These are phyloP conservation scores for Caiman crocodilus DNA, from an alignment of 2,797 vertebrate genomes.

Conservation along the genomic window DNA sequence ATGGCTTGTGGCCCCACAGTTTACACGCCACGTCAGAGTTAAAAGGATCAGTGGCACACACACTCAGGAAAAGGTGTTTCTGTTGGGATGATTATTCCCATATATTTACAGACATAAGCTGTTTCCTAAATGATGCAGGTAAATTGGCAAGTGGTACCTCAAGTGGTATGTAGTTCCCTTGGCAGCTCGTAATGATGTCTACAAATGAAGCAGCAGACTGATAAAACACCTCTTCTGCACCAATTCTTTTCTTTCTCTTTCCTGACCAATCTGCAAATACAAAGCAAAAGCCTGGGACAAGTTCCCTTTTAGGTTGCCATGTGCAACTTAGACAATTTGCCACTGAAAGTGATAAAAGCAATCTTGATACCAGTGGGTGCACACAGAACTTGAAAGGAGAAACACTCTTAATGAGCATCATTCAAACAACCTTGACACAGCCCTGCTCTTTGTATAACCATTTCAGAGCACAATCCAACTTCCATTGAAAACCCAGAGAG, in stretches of 20 bases:
- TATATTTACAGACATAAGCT: neutral
- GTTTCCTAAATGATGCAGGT: neutral
- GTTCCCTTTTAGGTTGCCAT: neutral
- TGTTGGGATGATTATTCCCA: neutral
- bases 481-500: neutral
- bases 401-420: neutral
- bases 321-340: neutral
- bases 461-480: neutral
- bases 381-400: neutral
- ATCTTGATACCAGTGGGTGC: neutral
- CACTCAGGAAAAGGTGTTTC: neutral
- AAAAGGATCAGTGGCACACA: neutral
- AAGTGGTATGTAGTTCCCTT: neutral
- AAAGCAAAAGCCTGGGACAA: neutral
- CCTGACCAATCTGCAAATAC: neutral
- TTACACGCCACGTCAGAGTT: neutral
- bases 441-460: fast-evolving
- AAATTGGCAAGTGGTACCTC: no score
- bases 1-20: neutral
- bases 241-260: neutral
- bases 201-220: neutral
- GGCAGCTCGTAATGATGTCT: neutral
- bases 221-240: neutral
- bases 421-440: fast-evolving
- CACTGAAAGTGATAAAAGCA: neutral